Evolutionary conservation across 2,888 invertebrate genomes (phyloP).

Genomic region (Athrips mouffetella): DNA sequence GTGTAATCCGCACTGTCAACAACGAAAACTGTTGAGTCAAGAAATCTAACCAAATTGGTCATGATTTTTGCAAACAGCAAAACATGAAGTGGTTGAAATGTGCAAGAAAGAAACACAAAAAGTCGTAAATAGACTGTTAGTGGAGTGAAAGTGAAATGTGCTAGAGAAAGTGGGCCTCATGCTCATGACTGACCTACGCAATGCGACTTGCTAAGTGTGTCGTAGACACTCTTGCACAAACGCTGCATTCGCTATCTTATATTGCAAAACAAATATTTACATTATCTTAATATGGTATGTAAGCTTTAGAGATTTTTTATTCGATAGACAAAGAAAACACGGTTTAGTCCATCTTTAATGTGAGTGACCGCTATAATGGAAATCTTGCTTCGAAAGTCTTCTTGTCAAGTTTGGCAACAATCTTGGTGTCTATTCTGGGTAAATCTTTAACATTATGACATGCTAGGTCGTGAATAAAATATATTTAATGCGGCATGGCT

Average conservation of each 20-base stretch:
- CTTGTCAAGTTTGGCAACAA: neutral
- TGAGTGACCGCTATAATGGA: neutral
- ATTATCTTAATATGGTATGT: constrained; percentile 6
- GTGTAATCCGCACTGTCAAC: too few relatives aligned
- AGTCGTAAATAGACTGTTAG: constrained; percentile 29
- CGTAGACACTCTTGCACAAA: constrained; percentile 36
- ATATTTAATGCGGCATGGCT: constrained; percentile 12
- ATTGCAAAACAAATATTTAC: constrained; percentile 6
- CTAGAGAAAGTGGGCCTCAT: constrained; percentile 60
- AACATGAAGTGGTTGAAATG: neutral
- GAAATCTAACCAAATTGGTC: neutral
- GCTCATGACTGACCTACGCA: constrained; percentile 69
- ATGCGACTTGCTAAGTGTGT: constrained; percentile 56
- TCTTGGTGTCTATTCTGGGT: neutral
- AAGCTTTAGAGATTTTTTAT: too few relatives aligned
- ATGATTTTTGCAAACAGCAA: neutral
- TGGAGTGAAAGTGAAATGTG: constrained; percentile 61
- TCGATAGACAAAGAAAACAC: neutral
- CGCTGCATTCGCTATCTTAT: constrained; percentile 14
- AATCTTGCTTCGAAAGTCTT: neutral
- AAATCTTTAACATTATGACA: neutral
- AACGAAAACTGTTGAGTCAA: neutral
- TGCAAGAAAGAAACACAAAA: constrained; percentile 8
- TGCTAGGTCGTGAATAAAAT: constrained; percentile 9
- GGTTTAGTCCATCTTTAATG: neutral